Evolutionary conservation across 2,797 vertebrate genomes (phyloP), one percentile per base, ranked within the genome.

Genomic region (Molossus molossus): DNA sequence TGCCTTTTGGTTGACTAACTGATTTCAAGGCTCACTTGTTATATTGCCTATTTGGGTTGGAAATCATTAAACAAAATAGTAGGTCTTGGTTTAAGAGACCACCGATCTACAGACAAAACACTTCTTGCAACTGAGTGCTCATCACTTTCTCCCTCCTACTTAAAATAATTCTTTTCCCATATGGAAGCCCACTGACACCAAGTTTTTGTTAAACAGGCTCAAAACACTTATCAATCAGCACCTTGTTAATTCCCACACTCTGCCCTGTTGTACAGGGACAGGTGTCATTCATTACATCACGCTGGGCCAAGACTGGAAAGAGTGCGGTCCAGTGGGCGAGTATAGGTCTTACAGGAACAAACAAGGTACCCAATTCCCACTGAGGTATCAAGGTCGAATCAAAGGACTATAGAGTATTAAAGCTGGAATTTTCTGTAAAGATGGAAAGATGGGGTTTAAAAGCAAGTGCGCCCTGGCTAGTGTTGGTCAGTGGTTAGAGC

Each of bases 1-100:
- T 98, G 84, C 91, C 86, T 97, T 98, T 97, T 96, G 96, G 95
- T 95, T 97, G 67, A 97, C 94, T 90, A 91, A 94, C 86, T 91
- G 87, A 94, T 92, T 96, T 97, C 2, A n/a, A 95, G 87, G 73
- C 53, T 97, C 87, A 58, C 94, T 91, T 96, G 93, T 75, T 72
- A 96, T 87, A 87, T 33, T 95, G 97, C 82, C 27, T 2, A 45
- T 96, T 84, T 21, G 57, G 76, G 65, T 97, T 98, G 48, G 82
- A 97, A 98, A 94, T 97, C 95, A 96, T 95, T 97, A 97, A 98
- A 92, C 94, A 96, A 98, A 98, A 97, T 50, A 84, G 98, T 75
- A 96, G 90, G 96, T 97, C 98, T 88, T 95, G 90, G 69, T 94
- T 92, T 40, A 75, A 96, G 90, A 97, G 64, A 97, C 87, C 67